These are phyloP conservation scores for Phenganax marumi DNA, from an alignment of 92 coral and sea anemone species.

Conservation along the genomic window DNA sequence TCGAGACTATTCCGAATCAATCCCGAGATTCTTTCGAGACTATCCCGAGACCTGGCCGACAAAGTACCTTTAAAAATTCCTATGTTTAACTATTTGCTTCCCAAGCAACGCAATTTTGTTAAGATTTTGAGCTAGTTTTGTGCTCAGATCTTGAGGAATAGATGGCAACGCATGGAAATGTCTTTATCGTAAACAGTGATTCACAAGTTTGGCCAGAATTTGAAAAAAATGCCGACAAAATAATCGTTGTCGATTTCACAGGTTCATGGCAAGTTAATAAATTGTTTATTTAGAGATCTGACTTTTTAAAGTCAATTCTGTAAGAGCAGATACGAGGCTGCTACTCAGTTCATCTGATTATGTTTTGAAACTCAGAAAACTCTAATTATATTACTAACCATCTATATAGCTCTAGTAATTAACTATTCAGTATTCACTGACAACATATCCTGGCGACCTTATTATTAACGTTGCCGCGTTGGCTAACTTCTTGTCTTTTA, in stretches of 20 bases:
- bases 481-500: background rate
- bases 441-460: too few species aligned
- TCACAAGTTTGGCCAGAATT: constrained; percentile 70
- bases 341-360: too few species aligned
- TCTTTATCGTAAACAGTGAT: constrained; percentile 69
- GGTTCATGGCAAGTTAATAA: constrained; percentile 74
- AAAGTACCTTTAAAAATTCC: too few species aligned
- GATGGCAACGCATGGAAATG: constrained; percentile 70
- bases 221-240: constrained; percentile 69
- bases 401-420: background rate
- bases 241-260: constrained; percentile 88
- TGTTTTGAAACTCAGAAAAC: too few species aligned
- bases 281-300: background rate
- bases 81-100: too few species aligned
- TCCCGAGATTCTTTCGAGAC: too few species aligned
- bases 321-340: background rate
- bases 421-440: background rate
- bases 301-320: background rate
- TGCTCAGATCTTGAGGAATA: background rate
- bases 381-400: background rate
- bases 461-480: background rate
- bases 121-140: background rate
- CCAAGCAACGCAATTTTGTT: background rate
- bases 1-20: too few species aligned
- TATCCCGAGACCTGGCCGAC: too few species aligned